Conservation (phyloP, 1,140 invertebrate genomes). For the Megalonaias nervosa region DNA sequence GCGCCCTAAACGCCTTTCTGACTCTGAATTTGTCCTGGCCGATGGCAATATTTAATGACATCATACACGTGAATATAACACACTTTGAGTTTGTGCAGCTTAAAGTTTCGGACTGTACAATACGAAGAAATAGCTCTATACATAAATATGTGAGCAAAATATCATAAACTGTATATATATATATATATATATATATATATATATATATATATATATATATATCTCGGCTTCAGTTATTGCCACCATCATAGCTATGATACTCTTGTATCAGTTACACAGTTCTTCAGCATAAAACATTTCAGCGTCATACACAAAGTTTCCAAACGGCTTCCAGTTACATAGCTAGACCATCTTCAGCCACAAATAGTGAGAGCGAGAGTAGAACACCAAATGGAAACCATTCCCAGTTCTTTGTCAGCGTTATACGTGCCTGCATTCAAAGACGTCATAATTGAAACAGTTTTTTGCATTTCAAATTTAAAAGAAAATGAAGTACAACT, state of each 20-base stretch:
- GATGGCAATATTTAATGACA: slow-evolving; percentile 12
- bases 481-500: no score
- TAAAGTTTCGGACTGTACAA: slow-evolving; percentile 25
- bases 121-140: background rate
- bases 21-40: slow-evolving; percentile 22
- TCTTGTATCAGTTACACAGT: slow-evolving; percentile 7
- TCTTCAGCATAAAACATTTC: slow-evolving; percentile 10
- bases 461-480: no score
- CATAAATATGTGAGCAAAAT: slow-evolving; percentile 12
- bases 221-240: slow-evolving; percentile 9
- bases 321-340: background rate
- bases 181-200: background rate
- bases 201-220: slow-evolving; percentile 12
- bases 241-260: slow-evolving; percentile 18
- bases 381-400: background rate
- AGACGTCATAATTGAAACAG: no score
- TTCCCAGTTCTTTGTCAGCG: background rate
- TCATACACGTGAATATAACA: slow-evolving; percentile 11
- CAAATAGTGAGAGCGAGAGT: background rate
- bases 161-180: slow-evolving; percentile 16
- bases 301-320: background rate
- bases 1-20: slow-evolving; percentile 5
- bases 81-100: slow-evolving; percentile 4
- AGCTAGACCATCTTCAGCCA: background rate
- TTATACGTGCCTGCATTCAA: slow-evolving; percentile 5